Conservation (phyloP, 2,888 invertebrate genomes). For the Pocota personata region DNA sequence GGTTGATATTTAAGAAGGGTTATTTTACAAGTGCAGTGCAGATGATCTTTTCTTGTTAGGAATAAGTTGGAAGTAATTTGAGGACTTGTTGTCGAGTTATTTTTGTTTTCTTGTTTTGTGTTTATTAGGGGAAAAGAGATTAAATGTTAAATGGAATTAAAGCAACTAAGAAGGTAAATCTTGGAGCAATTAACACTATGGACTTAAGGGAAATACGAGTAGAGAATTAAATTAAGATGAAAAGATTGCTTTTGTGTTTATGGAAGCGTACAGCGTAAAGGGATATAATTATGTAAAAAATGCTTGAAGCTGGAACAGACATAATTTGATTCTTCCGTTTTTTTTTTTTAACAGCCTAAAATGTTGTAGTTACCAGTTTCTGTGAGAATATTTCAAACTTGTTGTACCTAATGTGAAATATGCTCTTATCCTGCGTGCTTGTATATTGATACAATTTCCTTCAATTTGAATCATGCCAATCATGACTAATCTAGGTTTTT, state of each 20-base stretch:
- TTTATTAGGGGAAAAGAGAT: neutral
- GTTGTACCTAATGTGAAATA: no score
- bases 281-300: neutral
- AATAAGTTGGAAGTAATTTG: slow-evolving; percentile 30
- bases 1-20: slow-evolving; percentile 65
- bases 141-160: neutral
- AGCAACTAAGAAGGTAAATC: neutral
- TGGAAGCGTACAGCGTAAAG: no score
- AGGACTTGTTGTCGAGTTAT: slow-evolving; percentile 12
- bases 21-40: slow-evolving; percentile 61
- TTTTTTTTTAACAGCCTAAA: no score
- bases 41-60: slow-evolving; percentile 45
- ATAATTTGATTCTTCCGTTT: no score
- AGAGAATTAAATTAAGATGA: neutral
- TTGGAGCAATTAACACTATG: neutral
- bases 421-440: no score
- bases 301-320: no score
- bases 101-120: no score
- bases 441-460: no score
- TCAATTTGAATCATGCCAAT: no score
- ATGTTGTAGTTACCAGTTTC: no score
- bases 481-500: no score
- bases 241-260: neutral
- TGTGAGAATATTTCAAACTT: no score
- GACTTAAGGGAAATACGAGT: neutral